Conservation (phyloP, 2,113 vertebrate species). For the Cebus imitator region DNA sequence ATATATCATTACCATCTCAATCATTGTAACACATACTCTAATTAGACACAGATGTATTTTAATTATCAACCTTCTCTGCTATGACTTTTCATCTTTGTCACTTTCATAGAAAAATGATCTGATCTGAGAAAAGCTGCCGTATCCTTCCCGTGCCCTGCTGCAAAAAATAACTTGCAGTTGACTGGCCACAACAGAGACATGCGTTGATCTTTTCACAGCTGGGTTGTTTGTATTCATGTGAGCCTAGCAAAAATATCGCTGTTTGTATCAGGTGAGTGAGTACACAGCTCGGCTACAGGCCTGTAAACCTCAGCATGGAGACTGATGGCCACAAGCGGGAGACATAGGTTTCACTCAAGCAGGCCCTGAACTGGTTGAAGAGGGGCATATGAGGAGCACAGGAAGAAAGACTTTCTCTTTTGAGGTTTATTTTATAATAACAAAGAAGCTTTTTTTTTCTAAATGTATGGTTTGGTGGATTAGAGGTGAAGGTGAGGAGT, state of each 20-base stretch:
- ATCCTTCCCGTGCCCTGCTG: conserved; percentile 32
- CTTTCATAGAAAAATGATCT: conserved; percentile 62
- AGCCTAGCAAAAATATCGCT: conserved; percentile 59
- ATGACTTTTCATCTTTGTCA: conserved; percentile 61
- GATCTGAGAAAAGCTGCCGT: conserved; percentile 42
- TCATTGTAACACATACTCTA: conserved; percentile 30
- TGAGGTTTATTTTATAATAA: background rate
- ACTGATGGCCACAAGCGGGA: background rate
- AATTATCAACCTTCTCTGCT: conserved; percentile 53
- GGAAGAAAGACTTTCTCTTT: background rate
- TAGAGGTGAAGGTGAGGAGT: conserved; percentile 5
- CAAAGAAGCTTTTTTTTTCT: background rate
- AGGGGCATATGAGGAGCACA: background rate
- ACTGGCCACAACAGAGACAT: conserved; percentile 16
- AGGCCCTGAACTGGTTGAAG: background rate
- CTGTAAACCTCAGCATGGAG: background rate
- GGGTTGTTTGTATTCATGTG: conserved; percentile 38
- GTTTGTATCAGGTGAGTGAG: conserved; percentile 33
- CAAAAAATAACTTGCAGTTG: conserved; percentile 59
- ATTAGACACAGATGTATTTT: conserved; percentile 60
- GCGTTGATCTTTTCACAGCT: conserved; percentile 56
- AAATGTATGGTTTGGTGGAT: background rate
- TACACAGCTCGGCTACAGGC: background rate
- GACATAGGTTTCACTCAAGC: background rate
- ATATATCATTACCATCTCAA: conserved; percentile 29